Evolutionary conservation across 2,888 invertebrate species (phyloP), one percentile per base, ranked within the genome.

Genomic region (Conus canariensis): DNA sequence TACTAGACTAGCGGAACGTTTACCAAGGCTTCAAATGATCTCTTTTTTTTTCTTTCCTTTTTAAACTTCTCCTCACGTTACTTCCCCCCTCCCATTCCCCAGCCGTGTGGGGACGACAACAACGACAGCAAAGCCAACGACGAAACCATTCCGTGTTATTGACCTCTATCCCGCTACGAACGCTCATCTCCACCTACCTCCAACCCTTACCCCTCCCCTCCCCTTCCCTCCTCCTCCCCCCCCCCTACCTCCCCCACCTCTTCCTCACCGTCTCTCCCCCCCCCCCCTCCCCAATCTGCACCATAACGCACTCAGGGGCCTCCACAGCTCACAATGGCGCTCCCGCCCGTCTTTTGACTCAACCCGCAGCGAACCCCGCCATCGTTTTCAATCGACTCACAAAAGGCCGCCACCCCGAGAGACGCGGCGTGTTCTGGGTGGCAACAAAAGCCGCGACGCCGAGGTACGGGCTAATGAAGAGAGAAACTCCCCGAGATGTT

Each of bases 301-400:
- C 86, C 86, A 86, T 86, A 86, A 86, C 86, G 86, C 86, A 86
- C 86, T 30, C 25, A 86, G 86, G 86, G 86, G 86, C 67, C 86
- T 64, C 56, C 30, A 45, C 86, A 67, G n/a, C 45, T 45, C 30
- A 86, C 86, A 86, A 86, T 86, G 67, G 22, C 85, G 59, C 67
- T 86, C 67, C 82, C 82, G 12, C 86, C 67, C 86, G 86, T 86
- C 86, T 86, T 86, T 86, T 86, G 19, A 86, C 64, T 30, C 64
- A 19, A 64, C 86, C 86, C 86, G 64, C 86, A 67, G 86, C 86
- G 86, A 86, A 86, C 12, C 86, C 64, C n/a, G 14, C 59, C 56
- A 30, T 80, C 14, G 45, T 14, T 45, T 80, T 30, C 19, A 80
- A 80, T 45, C 30, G 45, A n/a, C 9, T 10, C 10, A 25, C 25